Evolutionary conservation across 1,140 invertebrate genomes (phyloP), one percentile per base, ranked within the genome.

Genomic region (Nebria ingens): DNA sequence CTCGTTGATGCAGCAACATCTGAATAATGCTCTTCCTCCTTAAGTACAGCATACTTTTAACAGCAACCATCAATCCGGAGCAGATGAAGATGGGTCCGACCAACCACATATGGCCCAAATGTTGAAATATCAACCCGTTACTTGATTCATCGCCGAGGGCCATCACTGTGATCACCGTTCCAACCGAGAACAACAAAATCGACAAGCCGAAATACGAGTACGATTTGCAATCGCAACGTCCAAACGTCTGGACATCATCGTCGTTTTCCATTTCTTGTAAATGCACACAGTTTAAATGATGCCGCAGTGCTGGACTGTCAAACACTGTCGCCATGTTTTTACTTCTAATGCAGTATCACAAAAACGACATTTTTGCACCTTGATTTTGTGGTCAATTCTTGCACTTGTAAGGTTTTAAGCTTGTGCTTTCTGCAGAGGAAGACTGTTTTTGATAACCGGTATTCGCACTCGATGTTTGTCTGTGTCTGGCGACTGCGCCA

Each of bases 21-120:
- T 82, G 77, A 54, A 83, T 79, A 38, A 83, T 75, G 64, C 79
- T 81, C 65, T 83, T 82, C 65, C 79, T 76, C 59, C 81, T 68
- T 50, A 83, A 69, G 67, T 83, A 83, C 23, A 84, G 65, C 71
- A 83, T 79, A 63, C 79, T 82, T 65, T 82, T 83, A 1, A 83
- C 78, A 49, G 80, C 82, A 25, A 84, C 76, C 81, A 83, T 82
- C 60, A 83, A 75, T 51, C 81, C 81, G 34, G 80, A 82, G 69
- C 80, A 80, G 58, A 83, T 82, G 66, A 82, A 82, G 63, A 84
- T 79, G 12, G 81, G 81, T 57, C 81, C 82, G 17, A 83, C 78
- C 4, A 83, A 71, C 81, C 81, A 84, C 80, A 83, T 81, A 68
- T 82, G 80, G 53, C 79, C 80, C 51, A 84, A 69, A 68, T 78